Base-by-base conservation (phyloP, 2,113 vertebrate genomes). In the Piaya cayana region DNA sequence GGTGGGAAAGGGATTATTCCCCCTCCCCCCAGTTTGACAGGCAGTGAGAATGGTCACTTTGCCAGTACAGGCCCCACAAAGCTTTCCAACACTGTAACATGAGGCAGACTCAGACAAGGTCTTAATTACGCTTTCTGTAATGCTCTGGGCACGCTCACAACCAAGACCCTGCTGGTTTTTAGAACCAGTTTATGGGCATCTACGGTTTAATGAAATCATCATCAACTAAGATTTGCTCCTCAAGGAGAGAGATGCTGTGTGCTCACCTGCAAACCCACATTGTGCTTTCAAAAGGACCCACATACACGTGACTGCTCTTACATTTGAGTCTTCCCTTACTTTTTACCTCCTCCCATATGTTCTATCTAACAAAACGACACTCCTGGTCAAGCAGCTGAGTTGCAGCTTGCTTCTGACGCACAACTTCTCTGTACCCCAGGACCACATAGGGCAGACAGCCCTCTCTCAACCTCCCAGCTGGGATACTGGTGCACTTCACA, bases 1-100 rank as follows among this genome's bases (percentile, higher is more conserved):
- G 82, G 85, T 88, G 85, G 90, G 79, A 95, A 88, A 97, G 60
- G 76, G 88, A 56, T 78, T 88, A 88, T 93, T 95, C 74, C 94
- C 86, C 82, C 82, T 92, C 82, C 82, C 88, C 86, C 86, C 82
- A 86, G 85, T 94, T 78, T 93, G 86, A 92, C 82, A 93, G 92
- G 90, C 8, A 27, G 79, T 86, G 88, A 93, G 90, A 95, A 94
- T 64, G 88, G 92, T 55, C 90, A 96, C 82, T 92, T 75, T 93
- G 92, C 72, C 4, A 8, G 81, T 71, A 90, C 25, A 47, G 68
- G 80, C 64, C 92, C 92, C 86, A 88, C 56, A 92, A 92, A 92
- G 90, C 92, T 92, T 94, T 96, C 90, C 93, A 92, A 68, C 88
- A 79, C 82, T 88, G 71, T 60, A 93, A 96, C 36, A 68, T 42